phyloP scores from a whole-genome alignment of 2,113 vertebrate species.

The Eulacestoma nigropectus region DNA sequence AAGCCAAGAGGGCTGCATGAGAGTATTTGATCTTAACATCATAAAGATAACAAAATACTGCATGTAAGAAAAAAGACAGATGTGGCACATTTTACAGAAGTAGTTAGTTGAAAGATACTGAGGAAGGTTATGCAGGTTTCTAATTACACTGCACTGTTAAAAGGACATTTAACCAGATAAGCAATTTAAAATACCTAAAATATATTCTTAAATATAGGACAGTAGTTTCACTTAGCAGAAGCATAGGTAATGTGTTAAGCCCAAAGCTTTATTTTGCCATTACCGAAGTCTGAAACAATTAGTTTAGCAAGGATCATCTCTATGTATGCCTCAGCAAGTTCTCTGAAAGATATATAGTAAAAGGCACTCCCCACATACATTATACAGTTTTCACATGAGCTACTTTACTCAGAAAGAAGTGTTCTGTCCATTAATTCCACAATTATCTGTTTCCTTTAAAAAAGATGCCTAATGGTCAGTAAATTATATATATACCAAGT shows the following conservation, averaged over 20 bases:
- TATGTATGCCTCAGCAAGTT: background rate
- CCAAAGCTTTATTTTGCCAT: background rate
- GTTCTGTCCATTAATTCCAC: background rate
- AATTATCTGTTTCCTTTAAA: background rate
- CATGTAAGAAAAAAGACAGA: background rate
- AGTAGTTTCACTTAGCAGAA: background rate
- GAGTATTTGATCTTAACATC: background rate
- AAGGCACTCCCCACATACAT: background rate
- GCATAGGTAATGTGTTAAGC: background rate
- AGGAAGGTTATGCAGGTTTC: background rate
- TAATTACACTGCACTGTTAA: background rate
- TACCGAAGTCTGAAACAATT: background rate
- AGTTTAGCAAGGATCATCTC: background rate
- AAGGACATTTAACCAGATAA: background rate
- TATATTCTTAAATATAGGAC: background rate
- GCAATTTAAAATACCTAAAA: background rate
- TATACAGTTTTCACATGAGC: background rate
- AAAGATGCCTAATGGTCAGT: rapidly evolving
- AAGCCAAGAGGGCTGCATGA: background rate
- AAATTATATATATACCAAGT: background rate
- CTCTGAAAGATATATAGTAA: background rate
- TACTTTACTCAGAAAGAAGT: background rate
- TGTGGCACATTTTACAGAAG: background rate
- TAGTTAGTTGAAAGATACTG: background rate
- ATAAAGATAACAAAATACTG: background rate